Evolutionary conservation across 2,888 invertebrate species (phyloP).

Genomic region (Ischnus inquisitorius): DNA sequence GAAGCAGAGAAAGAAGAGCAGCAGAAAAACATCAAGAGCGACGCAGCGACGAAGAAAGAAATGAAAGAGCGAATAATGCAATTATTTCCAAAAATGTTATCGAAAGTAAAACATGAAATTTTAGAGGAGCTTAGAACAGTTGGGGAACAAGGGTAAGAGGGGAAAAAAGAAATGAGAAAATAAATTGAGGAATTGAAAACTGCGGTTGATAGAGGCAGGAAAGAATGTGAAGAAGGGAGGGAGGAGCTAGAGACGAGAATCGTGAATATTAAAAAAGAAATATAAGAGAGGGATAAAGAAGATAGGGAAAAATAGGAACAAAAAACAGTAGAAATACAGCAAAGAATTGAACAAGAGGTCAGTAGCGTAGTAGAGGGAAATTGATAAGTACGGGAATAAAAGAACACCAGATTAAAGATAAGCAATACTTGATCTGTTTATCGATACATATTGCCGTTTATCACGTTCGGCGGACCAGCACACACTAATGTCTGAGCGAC

Average conservation of each 20-base stretch:
- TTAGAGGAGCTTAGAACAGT: neutral
- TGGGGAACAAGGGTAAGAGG: neutral
- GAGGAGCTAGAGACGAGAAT: neutral
- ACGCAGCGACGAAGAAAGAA: neutral
- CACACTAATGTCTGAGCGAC: too few relatives aligned
- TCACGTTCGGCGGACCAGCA: too few relatives aligned
- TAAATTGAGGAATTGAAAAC: neutral
- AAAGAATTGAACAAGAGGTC: constrained; percentile 58
- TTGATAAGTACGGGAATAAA: neutral
- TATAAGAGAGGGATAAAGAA: neutral
- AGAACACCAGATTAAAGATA: too few relatives aligned
- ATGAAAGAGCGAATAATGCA: neutral
- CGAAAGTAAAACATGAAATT: neutral
- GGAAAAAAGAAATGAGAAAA: neutral
- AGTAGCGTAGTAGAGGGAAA: neutral
- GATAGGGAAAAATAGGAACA: neutral
- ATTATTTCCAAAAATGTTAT: neutral
- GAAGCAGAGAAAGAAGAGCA: constrained; percentile 26
- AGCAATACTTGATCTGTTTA: too few relatives aligned
- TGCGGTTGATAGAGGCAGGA: neutral
- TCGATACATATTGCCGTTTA: too few relatives aligned
- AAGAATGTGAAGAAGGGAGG: neutral
- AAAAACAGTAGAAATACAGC: neutral
- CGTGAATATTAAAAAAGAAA: neutral
- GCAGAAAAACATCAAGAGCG: neutral